Percentiles rank a stretch among this genome's conserved stretches.
Conservation (phyloP, 1,140 invertebrate species). For the Pachypsylla venusta region DNA sequence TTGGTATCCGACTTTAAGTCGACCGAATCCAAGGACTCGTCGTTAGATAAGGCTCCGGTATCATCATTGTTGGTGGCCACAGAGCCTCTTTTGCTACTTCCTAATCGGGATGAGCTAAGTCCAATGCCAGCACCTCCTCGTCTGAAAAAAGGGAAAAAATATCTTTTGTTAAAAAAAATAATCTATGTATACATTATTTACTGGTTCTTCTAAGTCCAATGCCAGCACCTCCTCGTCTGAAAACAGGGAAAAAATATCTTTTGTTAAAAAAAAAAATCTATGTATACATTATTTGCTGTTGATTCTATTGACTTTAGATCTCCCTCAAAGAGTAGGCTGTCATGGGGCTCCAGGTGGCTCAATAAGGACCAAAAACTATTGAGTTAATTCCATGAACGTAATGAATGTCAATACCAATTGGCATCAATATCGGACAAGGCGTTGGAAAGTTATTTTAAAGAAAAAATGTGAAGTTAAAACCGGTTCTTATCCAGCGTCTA, state of each 20-base stretch:
- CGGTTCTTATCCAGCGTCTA: too few species aligned
- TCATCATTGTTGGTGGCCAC: constrained; percentile 41
- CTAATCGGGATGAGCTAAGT: constrained; percentile 42
- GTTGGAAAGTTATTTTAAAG: too few species aligned
- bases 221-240: constrained; percentile 37
- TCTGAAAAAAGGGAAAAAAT: constrained; percentile 28
- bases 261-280: background rate
- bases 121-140: constrained; percentile 41
- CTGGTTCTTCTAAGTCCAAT: constrained; percentile 38
- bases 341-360: background rate
- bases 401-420: background rate
- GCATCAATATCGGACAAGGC: too few species aligned
- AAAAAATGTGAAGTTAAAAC: constrained; percentile 13
- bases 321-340: constrained; percentile 6
- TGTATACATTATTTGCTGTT: background rate
- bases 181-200: background rate
- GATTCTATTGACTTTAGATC: constrained; percentile 25
- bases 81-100: constrained; percentile 47
- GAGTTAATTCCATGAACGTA: constrained; percentile 4
- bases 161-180: background rate
- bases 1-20: constrained; percentile 29
- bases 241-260: constrained; percentile 16
- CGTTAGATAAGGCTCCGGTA: constrained; percentile 38
- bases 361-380: background rate
- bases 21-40: constrained; percentile 38